Evolutionary conservation across 2,888 invertebrate genomes (phyloP).

Genomic region (Cerastis rubricosa): DNA sequence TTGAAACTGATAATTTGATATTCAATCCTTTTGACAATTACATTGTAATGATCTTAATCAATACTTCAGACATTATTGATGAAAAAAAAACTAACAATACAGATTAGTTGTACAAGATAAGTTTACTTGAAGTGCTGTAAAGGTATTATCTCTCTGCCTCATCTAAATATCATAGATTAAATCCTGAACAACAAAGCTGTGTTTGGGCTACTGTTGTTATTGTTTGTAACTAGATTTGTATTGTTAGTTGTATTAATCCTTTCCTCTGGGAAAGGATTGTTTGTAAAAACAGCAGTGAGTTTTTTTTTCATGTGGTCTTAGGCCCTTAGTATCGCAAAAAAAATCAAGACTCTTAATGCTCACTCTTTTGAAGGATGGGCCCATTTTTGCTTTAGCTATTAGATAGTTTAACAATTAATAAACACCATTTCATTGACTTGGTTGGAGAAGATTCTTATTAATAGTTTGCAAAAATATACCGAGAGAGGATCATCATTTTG

Average conservation of each 20-base stretch:
- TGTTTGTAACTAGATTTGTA: conserved; percentile 85
- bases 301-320: conserved; percentile 18
- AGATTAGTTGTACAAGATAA: conserved; percentile 83
- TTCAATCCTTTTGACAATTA: conserved; percentile 38
- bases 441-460: not conserved
- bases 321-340: conserved; percentile 17
- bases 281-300: conserved; percentile 55
- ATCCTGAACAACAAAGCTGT: conserved; percentile 72
- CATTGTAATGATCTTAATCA: conserved; percentile 69
- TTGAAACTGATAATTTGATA: conserved; percentile 14
- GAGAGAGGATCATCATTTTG: not conserved
- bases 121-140: conserved; percentile 75
- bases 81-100: conserved; percentile 69
- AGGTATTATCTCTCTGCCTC: conserved; percentile 75
- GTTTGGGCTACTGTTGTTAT: conserved; percentile 83
- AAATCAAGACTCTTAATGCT: not conserved
- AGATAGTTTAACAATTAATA: not conserved
- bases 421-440: not conserved
- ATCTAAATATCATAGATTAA: conserved; percentile 80
- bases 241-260: conserved; percentile 82
- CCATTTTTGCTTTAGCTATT: conserved; percentile 21
- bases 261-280: conserved; percentile 80
- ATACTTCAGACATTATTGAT: conserved; percentile 64
- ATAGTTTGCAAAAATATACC: not conserved
- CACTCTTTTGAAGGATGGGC: not conserved